Evolutionary conservation across 2,113 vertebrate species (phyloP).

Genomic region (Passer montanus): DNA sequence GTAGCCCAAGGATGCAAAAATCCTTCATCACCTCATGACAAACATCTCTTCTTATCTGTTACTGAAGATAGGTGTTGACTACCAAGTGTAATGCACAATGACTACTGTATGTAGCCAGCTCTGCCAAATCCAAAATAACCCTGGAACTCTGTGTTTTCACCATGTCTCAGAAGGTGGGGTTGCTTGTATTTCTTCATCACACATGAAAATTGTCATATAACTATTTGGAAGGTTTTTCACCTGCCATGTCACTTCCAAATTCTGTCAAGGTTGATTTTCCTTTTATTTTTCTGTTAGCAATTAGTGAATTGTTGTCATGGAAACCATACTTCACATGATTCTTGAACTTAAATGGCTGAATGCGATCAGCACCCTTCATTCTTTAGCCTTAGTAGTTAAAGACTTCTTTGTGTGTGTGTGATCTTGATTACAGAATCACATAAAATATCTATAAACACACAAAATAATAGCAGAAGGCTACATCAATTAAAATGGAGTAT

Average conservation of each 20-base stretch:
- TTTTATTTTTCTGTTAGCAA: constrained; percentile 76
- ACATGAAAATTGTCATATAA: constrained; percentile 52
- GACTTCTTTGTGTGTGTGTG: constrained; percentile 13
- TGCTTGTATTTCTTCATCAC: constrained; percentile 15
- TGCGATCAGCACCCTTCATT: constrained; percentile 60
- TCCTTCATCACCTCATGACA: constrained; percentile 35
- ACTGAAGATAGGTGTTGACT: constrained; percentile 39
- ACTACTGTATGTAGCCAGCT: background rate
- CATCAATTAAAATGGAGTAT: constrained; percentile 73
- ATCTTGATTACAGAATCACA: constrained; percentile 72
- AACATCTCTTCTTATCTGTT: constrained; percentile 28
- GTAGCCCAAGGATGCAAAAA: constrained; percentile 52
- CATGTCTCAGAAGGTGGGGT: constrained; percentile 1
- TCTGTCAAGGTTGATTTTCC: constrained; percentile 72
- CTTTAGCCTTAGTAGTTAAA: constrained; percentile 45
- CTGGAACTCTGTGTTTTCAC: background rate
- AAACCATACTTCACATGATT: constrained; percentile 76
- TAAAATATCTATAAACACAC: constrained; percentile 73
- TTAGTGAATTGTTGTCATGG: constrained; percentile 81
- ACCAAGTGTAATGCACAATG: constrained; percentile 9
- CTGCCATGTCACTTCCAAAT: constrained; percentile 61
- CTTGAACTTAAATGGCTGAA: constrained; percentile 77
- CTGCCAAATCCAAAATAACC: constrained; percentile 50
- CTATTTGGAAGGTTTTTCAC: constrained; percentile 34
- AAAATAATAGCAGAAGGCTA: constrained; percentile 69